Conservation (phyloP, 2,113 vertebrate species). For the Cynoglossus semilaevis region DNA sequence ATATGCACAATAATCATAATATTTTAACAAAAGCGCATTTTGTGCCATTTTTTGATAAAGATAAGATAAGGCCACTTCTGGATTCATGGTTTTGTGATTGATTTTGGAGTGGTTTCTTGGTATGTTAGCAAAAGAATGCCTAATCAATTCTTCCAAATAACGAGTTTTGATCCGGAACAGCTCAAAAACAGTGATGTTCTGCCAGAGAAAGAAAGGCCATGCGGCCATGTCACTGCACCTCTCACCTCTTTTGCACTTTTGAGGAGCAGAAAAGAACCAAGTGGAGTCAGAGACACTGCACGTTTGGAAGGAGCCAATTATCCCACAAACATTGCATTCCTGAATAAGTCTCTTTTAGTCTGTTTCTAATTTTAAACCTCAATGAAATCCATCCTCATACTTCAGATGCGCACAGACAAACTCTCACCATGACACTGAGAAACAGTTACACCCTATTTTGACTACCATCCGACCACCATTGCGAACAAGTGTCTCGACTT, state of each 20-base stretch:
- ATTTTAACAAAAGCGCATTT: not conserved
- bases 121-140: conserved; percentile 8
- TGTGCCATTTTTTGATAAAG: not conserved
- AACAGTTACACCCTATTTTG: conserved; percentile 39
- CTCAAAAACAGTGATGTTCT: not conserved
- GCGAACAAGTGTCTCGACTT: no score
- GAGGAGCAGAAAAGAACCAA: conserved; percentile 28
- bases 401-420: conserved; percentile 40
- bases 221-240: conserved; percentile 18
- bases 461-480: conserved; percentile 12
- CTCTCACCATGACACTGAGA: conserved; percentile 39
- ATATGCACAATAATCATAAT: conserved; percentile 16
- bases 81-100: conserved; percentile 13
- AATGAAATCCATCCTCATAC: conserved; percentile 71
- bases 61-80: conserved; percentile 13
- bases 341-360: conserved; percentile 60
- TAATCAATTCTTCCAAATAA: conserved; percentile 22
- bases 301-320: conserved; percentile 55
- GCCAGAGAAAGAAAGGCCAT: not conserved
- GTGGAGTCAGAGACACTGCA: conserved; percentile 49
- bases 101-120: conserved; percentile 6
- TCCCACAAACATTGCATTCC: conserved; percentile 66
- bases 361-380: conserved; percentile 73
- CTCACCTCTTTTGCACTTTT: conserved; percentile 11
- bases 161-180: conserved; percentile 6